phyloP scores from a whole-genome alignment of 1,140 invertebrate species.

The Caenorhabditis latens region DNA sequence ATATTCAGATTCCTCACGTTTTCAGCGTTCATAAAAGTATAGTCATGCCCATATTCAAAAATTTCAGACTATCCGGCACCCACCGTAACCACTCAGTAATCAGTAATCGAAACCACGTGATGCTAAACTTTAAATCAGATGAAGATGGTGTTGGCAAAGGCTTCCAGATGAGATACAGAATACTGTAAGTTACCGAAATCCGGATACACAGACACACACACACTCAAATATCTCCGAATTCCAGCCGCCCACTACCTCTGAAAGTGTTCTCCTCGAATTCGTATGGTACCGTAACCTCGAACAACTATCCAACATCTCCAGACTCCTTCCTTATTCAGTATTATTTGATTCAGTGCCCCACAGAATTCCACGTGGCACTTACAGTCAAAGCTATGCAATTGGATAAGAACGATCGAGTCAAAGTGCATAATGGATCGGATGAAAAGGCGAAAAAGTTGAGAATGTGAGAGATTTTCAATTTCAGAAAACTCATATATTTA shows the following conservation, averaged over 20 bases:
- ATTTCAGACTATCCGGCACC: constrained; percentile 32
- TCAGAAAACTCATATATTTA: background rate
- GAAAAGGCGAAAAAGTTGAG: background rate
- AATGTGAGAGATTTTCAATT: background rate
- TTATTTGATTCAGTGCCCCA: constrained; percentile 18
- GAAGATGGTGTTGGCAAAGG: constrained; percentile 35
- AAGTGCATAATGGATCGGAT: constrained; percentile 7
- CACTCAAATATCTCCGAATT: background rate
- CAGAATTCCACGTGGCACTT: background rate
- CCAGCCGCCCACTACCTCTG: constrained; percentile 9
- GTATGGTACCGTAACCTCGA: constrained; percentile 20
- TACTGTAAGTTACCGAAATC: background rate
- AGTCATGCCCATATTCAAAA: too few species aligned
- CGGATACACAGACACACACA: background rate
- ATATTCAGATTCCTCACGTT: too few species aligned
- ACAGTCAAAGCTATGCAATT: background rate
- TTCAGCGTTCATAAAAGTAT: too few species aligned
- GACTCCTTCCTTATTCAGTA: constrained; percentile 41
- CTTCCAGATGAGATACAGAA: constrained; percentile 34
- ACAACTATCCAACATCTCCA: constrained; percentile 3
- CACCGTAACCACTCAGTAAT: constrained; percentile 42
- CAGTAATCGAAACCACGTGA: constrained; percentile 23
- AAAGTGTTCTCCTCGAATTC: constrained; percentile 37
- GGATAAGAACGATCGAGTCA: constrained; percentile 12
- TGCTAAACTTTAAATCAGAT: constrained; percentile 52